Evolutionary conservation across 2,888 invertebrate species (phyloP), one percentile per base, ranked within the genome.

Genomic region (Melanostoma mellinum): DNA sequence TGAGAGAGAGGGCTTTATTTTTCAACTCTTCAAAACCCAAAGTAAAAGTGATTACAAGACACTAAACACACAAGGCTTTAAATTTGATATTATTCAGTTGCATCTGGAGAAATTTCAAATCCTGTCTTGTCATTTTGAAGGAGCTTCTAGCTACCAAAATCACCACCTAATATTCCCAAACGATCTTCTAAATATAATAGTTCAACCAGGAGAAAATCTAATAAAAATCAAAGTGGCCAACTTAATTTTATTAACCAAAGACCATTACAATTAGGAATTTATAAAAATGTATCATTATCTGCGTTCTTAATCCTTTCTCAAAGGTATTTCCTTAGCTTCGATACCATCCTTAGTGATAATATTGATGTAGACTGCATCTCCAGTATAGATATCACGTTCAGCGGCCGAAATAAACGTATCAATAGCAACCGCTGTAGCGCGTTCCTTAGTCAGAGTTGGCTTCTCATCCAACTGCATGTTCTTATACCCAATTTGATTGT

Each of bases 381-480:
- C 99, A 75, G 99, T 99, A 89, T 98, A 96, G 88, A 99, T 99
- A 90, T 99, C 99, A 89, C 99, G 94, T 90, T 99, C 99, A 1
- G 99, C 97, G 3, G 99, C 99, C 69, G 99, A 97, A 87, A 98
- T 97, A 90, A 99, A 99, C 0, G 97, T 97, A 92, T 99, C 99
- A 88, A 97, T 98, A 50, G 99, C 92, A 40, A 99, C 93, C 4
- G 94, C 93, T 8, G 97, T 90, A 0, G 99, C 99, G 88, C 95
- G 95, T 71, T 98, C 98, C 88, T 94, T 92, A 0, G 95, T 93
- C 9, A 98, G 89, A 0, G 95, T 93, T 1, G 92, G 93, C 53
- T 92, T 92, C 1, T 92, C 92, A 0, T 91, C 89, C 42, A 89
- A 88, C 90, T 95, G 95, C 88, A 95, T 94, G 90, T 99, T 99